Evolutionary conservation across 2,113 vertebrate species (phyloP).

Genomic region (Hirundichthys speculiger): DNA sequence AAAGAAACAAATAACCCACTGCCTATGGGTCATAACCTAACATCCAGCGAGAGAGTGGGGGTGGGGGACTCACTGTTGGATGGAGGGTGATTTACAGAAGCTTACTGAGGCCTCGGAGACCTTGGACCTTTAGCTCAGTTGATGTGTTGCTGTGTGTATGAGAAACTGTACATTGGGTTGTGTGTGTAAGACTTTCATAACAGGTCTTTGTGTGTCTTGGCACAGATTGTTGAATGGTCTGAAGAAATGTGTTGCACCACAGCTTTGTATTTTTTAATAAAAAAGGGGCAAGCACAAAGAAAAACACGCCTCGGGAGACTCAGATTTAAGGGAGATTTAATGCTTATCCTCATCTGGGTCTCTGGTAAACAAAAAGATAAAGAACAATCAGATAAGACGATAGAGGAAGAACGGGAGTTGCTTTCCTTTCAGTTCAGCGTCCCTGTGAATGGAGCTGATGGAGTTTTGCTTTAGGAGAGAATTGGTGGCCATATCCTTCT

Average conservation of each 20-base stretch:
- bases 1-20: slow-evolving; percentile 76
- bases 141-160: slow-evolving; percentile 18
- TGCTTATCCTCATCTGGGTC: slow-evolving; percentile 50
- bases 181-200: slow-evolving; percentile 24
- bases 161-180: slow-evolving; percentile 29
- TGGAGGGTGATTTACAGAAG: slow-evolving; percentile 77
- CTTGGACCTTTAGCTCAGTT: slow-evolving; percentile 61
- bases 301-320: slow-evolving; percentile 2
- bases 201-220: slow-evolving; percentile 18
- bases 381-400: slow-evolving; percentile 68
- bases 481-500: slow-evolving; percentile 22
- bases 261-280: slow-evolving; percentile 58
- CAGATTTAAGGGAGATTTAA: slow-evolving; percentile 64
- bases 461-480: slow-evolving; percentile 35
- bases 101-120: slow-evolving; percentile 67
- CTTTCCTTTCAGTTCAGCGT: slow-evolving; percentile 57
- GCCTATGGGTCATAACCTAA: slow-evolving; percentile 72
- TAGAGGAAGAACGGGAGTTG: slow-evolving; percentile 46
- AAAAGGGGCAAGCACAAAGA: neutral
- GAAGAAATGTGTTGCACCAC: slow-evolving; percentile 41
- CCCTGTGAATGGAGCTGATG: slow-evolving; percentile 48
- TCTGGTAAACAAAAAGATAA: slow-evolving; percentile 71
- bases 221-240: slow-evolving; percentile 52
- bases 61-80: slow-evolving; percentile 62
- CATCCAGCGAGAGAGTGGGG: slow-evolving; percentile 59